Base-by-base conservation (phyloP, 2,113 vertebrate species). In the Pitta sordida region DNA sequence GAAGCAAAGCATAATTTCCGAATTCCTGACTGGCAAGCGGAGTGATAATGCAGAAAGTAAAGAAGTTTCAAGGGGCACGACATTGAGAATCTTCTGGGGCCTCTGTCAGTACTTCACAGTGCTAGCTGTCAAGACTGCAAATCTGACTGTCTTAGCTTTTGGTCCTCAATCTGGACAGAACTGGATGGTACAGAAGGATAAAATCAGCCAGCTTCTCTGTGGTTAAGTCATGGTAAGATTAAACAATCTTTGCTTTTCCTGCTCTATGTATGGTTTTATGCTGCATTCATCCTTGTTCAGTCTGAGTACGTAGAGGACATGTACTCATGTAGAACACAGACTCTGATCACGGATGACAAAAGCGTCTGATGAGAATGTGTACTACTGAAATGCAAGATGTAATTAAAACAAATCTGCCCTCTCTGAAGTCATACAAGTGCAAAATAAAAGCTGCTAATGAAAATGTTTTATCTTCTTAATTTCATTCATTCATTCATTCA, bases 21-120 rank as follows among this genome's bases (percentile, higher is more conserved):
- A 89, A 91, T 91, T 88, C 55, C 75, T 91, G 70, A 69, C 81
- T 92, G 71, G 60, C 44, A 86, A 93, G 88, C 55, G 68, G n/a
- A 90, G 80, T 8, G 11, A 70, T 80, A 76, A 56, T 62, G 30
- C 55, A 83, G n/a, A 62, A 8, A 20, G 43, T 75, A 81, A 73
- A 46, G 73, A 79, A 55, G 21, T 86, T 96, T 76, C 1, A 5
- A 91, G 82, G 86, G 71, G 84, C 0, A 0, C 68, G 91, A 90
- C 79, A 87, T 6, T 67, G 80, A 32, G 29, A 89, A 23, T 60
- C 90, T 89, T 93, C 37, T 70, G 81, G 67, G 91, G 56, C 53
- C 49, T 65, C 71, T 92, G 53, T 80, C 74, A 70, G 44, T 75
- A 24, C 62, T 68, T 86, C 5, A 8, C 58, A 19, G 41, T 14